Conservation (phyloP, 2,888 invertebrate genomes). For the Clostera curtula region DNA sequence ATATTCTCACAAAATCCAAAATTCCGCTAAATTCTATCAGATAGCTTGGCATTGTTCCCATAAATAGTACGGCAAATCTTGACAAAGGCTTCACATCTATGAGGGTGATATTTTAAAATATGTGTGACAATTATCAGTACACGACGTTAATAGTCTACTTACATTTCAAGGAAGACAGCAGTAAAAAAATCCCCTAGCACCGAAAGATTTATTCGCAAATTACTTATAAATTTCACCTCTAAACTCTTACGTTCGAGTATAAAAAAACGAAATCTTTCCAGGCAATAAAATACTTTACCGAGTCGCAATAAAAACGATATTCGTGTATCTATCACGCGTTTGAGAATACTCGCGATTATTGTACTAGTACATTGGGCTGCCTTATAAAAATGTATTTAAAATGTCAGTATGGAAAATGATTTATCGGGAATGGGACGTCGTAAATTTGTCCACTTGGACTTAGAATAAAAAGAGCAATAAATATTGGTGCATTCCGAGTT, state of each 20-base stretch:
- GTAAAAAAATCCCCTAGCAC: slow-evolving; percentile 59
- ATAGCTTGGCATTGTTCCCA: slow-evolving; percentile 28
- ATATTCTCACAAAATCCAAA: slow-evolving; percentile 34
- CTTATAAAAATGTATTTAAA: slow-evolving; percentile 75
- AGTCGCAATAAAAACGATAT: slow-evolving; percentile 11
- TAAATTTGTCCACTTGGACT: slow-evolving; percentile 70
- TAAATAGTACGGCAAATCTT: slow-evolving; percentile 38
- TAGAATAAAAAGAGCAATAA: slow-evolving; percentile 57
- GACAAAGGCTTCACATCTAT: slow-evolving; percentile 33
- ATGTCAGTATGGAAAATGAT: slow-evolving; percentile 65
- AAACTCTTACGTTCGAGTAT: slow-evolving; percentile 24
- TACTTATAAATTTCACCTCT: slow-evolving; percentile 68
- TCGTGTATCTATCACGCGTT: slow-evolving; percentile 16
- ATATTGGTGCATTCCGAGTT: slow-evolving; percentile 29
- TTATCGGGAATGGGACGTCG: slow-evolving; percentile 59
- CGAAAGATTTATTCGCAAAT: slow-evolving; percentile 72
- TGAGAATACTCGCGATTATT: slow-evolving; percentile 18
- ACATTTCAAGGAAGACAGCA: slow-evolving; percentile 50
- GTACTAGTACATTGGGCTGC: slow-evolving; percentile 55
- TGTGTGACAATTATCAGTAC: slow-evolving; percentile 75
- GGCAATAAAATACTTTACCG: slow-evolving; percentile 8
- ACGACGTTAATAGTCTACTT: slow-evolving; percentile 70
- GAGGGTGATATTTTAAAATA: slow-evolving; percentile 61
- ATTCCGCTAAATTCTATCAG: slow-evolving; percentile 20
- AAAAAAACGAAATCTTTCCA: slow-evolving; percentile 7